Evolutionary conservation across 2,797 vertebrate genomes (phyloP), one percentile per base, ranked within the genome.

Genomic region (Sorex maritimensis): DNA sequence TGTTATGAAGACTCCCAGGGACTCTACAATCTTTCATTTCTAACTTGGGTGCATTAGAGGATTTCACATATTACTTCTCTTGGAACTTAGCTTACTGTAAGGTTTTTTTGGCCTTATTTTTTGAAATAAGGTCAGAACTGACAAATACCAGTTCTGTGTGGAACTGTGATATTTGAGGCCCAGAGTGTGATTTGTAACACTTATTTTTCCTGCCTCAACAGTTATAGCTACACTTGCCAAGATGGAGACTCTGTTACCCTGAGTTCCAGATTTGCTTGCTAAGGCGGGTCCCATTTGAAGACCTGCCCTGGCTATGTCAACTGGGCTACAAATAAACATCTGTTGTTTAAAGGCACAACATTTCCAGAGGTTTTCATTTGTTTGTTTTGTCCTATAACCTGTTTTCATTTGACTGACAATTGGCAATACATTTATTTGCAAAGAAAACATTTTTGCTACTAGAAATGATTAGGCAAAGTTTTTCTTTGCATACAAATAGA

Each of bases 401-500:
- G 38, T 6, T 58, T 17, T 63, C 12, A 86, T 58, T 75, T 92
- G 80, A 93, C 58, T 86, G 86, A 94, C 84, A 91, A 44, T 61
- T 93, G 88, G 52, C 77, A 92, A 34, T 12, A 68, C 5, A 15
- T 41, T 84, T 90, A 92, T 95, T 93, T 93, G 67, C 79, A 86
- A 95, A 74, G 44, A 90, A 95, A 65, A 91, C 67, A 77, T 81
- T 91, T 95, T 95, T 91, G 49, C 94, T 92, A 73, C 72, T 61
- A 89, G 84, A 81, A 88, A 88, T 77, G 90, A 95, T 81, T 68
- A 92, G 95, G 89, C 84, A 95, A 87, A 77, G 67, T 95, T 91
- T 88, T 95, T 86, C 68, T 95, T 41, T 28, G 26, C 15, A 17
- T 61, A 84, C 46, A 89, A 82, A 88, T 94, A 86, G 82, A 93